These are phyloP conservation scores for Lepisosteus oculatus DNA, from an alignment of 2,113 vertebrate species.

Conservation along the genomic window DNA sequence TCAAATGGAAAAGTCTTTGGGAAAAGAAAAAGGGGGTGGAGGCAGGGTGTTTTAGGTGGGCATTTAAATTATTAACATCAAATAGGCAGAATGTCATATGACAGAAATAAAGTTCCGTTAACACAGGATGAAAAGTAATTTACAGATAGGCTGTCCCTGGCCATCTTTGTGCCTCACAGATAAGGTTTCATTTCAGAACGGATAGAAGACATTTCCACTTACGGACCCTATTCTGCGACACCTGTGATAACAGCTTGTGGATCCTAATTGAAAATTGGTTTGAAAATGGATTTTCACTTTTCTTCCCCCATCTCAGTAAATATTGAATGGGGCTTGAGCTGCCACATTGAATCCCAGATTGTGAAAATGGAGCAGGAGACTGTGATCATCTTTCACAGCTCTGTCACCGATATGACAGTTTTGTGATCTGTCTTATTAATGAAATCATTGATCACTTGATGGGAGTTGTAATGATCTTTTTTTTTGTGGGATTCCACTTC, in stretches of 20 bases:
- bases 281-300: slow-evolving; percentile 99
- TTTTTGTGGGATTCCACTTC: slow-evolving; percentile 57
- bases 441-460: slow-evolving; percentile 99
- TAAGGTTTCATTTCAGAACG: slow-evolving; percentile 99
- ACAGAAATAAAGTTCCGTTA: slow-evolving; percentile 99
- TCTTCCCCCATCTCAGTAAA: slow-evolving; percentile 83
- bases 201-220: slow-evolving; percentile 99
- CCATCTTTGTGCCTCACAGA: slow-evolving; percentile 96
- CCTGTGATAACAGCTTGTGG: slow-evolving; percentile 99
- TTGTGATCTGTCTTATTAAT: slow-evolving; percentile 99
- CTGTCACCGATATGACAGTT: slow-evolving; percentile 90
- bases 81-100: slow-evolving; percentile 94
- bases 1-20: slow-evolving; percentile 36
- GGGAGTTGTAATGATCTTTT: slow-evolving; percentile 91
- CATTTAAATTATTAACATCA: slow-evolving; percentile 94
- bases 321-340: slow-evolving; percentile 82
- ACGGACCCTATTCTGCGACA: slow-evolving; percentile 96
- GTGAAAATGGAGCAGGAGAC: slow-evolving; percentile 80
- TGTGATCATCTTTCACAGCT: slow-evolving; percentile 89
- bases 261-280: slow-evolving; percentile 99
- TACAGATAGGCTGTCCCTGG: slow-evolving; percentile 98
- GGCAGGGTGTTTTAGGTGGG: slow-evolving; percentile 73
- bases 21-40: slow-evolving; percentile 33
- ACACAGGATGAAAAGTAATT: slow-evolving; percentile 99
- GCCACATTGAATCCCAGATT: slow-evolving; percentile 72